Evolutionary conservation across 2,888 invertebrate genomes (phyloP), one percentile per base, ranked within the genome.

Genomic region (Synanthedon myopaeformis): DNA sequence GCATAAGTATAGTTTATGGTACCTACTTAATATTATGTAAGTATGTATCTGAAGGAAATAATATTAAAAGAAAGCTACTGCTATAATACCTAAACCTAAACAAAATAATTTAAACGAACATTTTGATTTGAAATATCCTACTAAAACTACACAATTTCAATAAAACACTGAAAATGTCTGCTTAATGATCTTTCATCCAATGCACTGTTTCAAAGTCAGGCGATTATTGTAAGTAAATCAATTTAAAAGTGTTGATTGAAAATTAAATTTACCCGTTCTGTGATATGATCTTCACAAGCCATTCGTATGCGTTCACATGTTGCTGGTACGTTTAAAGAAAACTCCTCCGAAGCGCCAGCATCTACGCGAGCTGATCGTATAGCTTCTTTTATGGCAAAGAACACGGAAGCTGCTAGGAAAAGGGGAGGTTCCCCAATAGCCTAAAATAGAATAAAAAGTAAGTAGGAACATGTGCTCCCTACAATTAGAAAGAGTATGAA

Each of bases 341-440:
- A 96, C 4, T 88, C 72, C 10, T 76, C 70, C 17, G 72, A 63
- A 6, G 90, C 78, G 1, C 92, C 92, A 56, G 90, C 89, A 56
- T 96, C 94, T 49, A 74, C 59, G 10, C 98, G 89, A 1, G 95
- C 94, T 0, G 94, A 91, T 66, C 89, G 89, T 53, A 98, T 92
- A 0, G 97, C 97, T 69, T 94, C 93, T 70, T 93, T 94, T 56
- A 97, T 95, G 0, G 97, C 98, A 70, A 96, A 97, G 74, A 94
- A 94, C 1, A 92, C 91, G 0, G 96, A 92, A 6, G 93, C 90
- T 0, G 97, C 95, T 49, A 97, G 88, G 72, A 97, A 96, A 3
- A 98, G 79, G 0, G 98, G 98, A 0, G 98, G 98, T 76, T 98
- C 98, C 0, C 98, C 98, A 13, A 98, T 92, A 57, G 96, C 98